Percentiles rank a stretch among this genome's conserved stretches.
Conservation (phyloP, 2,113 vertebrate species). For the Cervus canadensis region DNA sequence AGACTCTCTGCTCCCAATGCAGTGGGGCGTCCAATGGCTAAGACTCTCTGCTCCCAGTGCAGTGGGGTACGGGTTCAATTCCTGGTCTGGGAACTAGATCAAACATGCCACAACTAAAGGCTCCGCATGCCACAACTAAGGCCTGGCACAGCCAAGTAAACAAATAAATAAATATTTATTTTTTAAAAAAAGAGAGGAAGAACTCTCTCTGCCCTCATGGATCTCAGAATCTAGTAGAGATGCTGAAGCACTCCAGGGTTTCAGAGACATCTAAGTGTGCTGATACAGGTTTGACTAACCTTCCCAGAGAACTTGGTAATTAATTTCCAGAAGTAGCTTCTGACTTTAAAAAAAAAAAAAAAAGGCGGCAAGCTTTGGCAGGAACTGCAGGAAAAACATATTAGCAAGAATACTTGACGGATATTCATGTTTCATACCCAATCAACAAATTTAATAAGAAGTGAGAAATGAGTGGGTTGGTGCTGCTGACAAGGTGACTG, state of each 20-base stretch:
- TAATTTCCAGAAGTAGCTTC: constrained; percentile 2
- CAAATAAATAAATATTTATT: not conserved
- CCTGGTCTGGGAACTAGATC: not conserved
- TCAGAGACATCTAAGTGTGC: not conserved
- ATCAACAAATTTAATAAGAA: constrained; percentile 28
- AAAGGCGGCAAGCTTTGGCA: not conserved
- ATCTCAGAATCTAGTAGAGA: not conserved
- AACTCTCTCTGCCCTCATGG: not conserved
- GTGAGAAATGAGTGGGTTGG: not conserved
- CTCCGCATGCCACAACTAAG: not conserved
- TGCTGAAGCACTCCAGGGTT: not conserved
- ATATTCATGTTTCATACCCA: not conserved
- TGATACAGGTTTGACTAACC: not conserved
- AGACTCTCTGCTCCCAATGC: not conserved
- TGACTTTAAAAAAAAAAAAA: not conserved
- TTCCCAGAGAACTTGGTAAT: not conserved
- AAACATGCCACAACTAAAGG: not conserved
- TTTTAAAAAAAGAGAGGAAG: not conserved
- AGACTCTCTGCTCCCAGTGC: not conserved
- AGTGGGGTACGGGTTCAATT: not conserved
- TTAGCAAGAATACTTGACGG: not conserved
- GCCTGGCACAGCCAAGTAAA: not conserved
- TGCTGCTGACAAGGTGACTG: not conserved
- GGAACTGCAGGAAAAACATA: not conserved
- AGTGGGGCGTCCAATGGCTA: not conserved